Evolutionary conservation across 2,113 vertebrate species (phyloP).

Genomic region (Lota lota): DNA sequence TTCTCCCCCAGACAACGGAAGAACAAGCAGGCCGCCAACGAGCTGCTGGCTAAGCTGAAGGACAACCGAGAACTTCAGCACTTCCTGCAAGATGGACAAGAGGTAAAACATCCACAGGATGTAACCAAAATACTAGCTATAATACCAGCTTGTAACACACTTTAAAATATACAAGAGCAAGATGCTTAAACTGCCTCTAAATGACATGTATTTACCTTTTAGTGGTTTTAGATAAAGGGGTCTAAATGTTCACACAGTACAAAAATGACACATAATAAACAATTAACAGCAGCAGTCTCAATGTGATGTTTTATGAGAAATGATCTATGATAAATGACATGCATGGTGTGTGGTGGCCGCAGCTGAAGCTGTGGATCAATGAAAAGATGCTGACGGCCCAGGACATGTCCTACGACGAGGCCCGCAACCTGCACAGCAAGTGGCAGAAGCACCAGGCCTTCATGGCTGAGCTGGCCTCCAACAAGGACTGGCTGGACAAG

Average conservation of each 20-base stretch:
- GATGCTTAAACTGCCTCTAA: not conserved
- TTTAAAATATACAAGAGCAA: too few relatives aligned
- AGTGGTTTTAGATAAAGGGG: too few relatives aligned
- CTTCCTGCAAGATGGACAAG: constrained; percentile 92
- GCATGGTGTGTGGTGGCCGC: constrained; percentile 8
- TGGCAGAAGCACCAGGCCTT: constrained; percentile 97
- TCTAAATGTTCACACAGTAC: too few relatives aligned
- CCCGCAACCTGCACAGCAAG: constrained; percentile 91
- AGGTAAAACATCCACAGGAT: constrained; percentile 67
- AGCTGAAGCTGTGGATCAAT: constrained; percentile 91
- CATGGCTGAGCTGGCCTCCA: constrained; percentile 90
- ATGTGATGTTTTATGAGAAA: not conserved
- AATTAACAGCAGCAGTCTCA: not conserved
- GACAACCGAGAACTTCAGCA: constrained; percentile 92
- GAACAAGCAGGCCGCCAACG: constrained; percentile 82
- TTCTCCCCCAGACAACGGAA: constrained; percentile 75
- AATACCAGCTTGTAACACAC: too few relatives aligned
- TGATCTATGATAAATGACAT: too few relatives aligned
- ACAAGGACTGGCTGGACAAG: constrained; percentile 93
- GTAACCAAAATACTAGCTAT: not conserved
- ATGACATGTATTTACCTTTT: not conserved
- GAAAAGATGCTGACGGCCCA: constrained; percentile 94
- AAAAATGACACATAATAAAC: not conserved
- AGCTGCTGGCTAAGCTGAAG: constrained; percentile 82
- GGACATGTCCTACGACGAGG: constrained; percentile 92